phyloP scores from a whole-genome alignment of 2,113 vertebrate genomes.

The Gulo gulo region DNA sequence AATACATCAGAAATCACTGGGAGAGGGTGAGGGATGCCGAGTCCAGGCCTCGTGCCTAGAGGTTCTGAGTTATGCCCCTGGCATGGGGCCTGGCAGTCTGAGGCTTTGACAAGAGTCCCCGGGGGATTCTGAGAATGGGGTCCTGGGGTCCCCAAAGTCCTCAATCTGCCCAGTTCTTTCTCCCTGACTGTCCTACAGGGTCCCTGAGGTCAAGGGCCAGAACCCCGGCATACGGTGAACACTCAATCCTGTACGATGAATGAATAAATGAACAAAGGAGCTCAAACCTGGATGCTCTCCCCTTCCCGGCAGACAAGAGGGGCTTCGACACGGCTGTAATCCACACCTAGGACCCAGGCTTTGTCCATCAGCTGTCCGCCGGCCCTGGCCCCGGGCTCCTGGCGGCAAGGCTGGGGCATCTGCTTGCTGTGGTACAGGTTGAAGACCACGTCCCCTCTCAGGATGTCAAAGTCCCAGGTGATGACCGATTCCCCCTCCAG shows the following conservation, averaged over 20 bases:
- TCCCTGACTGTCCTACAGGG: fast-evolving
- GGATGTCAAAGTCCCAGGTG: constrained; percentile 92
- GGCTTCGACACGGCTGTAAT: constrained; percentile 86
- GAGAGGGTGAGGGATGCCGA: too few relatives aligned
- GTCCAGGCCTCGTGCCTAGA: neutral
- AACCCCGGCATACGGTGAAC: fast-evolving
- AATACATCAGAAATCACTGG: neutral
- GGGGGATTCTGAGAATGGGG: neutral
- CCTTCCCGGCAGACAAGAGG: constrained; percentile 87
- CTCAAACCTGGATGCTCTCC: constrained; percentile 88
- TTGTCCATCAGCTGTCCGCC: constrained; percentile 81
- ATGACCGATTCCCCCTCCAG: constrained; percentile 88
- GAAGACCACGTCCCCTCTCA: constrained; percentile 88
- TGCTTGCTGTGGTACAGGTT: constrained; percentile 88
- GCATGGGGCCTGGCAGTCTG: neutral
- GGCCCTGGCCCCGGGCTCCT: constrained; percentile 76
- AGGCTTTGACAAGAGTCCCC: neutral
- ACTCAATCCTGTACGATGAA: fast-evolving
- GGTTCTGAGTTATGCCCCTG: neutral
- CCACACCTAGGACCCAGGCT: constrained; percentile 83
- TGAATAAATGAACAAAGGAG: neutral
- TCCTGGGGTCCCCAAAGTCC: neutral
- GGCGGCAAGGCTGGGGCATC: constrained; percentile 61
- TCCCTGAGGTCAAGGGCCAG: neutral
- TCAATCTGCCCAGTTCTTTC: neutral